Evolutionary conservation across 2,113 vertebrate species (phyloP), one percentile per base, ranked within the genome.

Genomic region (Pollimyrus isidori): DNA sequence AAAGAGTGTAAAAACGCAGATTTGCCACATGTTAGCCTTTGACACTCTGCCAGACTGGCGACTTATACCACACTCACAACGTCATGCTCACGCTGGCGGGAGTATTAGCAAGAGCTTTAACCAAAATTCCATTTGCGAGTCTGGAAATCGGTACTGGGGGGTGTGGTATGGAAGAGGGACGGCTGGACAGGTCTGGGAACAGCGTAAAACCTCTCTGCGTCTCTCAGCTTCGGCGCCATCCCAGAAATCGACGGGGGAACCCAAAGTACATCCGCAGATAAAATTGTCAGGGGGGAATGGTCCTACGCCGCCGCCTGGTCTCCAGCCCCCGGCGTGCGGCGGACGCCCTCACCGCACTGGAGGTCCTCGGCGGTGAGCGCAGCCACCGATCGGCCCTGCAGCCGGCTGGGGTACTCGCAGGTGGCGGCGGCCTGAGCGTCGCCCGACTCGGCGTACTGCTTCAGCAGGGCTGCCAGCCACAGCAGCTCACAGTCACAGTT

Each of bases 401-500:
- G 96, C 15, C 96, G 96, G 11, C 95, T 94, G 1, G 98, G 98
- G 52, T 96, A 95, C 88, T 99, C 98, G 17, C 98, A 99, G 91
- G 98, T 99, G 56, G 98, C 98, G 0, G 98, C 98, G 0, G 98
- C 98, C 91, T 99, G 98, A 0, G 98, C 97, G 0, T 98, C 98
- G 5, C 98, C 98, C 0, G 97, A 99, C 93, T 97, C 96, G 0
- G 97, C 97, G 0, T 99, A 99, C 0, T 96, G 95, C 92, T 97
- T 98, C 90, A 99, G 92, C 91, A 99, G 94, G 90, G 99, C 98
- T 0, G 98, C 97, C 93, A 99, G 92, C 98, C 98, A 99, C 58
- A 99, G 95, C 91, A 98, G 97, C 88, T 97, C 98, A 86, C 98
- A 99, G 96, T 99, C 98, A 42, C 98, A 99, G 94, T 95, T 98